Evolutionary conservation across 2,888 invertebrate genomes (phyloP).

Genomic region (Meteorus colon): DNA sequence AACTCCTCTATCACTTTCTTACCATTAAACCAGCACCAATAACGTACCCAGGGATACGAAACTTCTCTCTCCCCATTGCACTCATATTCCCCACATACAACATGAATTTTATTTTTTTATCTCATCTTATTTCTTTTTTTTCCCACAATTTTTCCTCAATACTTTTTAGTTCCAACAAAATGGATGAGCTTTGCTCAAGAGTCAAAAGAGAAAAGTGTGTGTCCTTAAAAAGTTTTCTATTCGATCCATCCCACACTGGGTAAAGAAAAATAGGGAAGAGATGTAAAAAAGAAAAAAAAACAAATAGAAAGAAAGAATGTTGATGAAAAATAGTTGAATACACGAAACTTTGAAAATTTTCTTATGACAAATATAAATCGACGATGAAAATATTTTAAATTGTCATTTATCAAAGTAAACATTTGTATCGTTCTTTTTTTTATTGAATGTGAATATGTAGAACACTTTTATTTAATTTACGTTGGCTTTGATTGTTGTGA

Average conservation of each 20-base stretch:
- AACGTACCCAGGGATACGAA: constrained; percentile 16
- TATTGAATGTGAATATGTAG: no score
- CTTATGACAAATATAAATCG: background rate
- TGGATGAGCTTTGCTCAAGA: constrained; percentile 37
- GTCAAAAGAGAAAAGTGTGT: background rate
- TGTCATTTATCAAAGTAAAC: background rate
- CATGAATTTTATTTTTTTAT: constrained; percentile 45
- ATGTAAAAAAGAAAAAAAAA: background rate
- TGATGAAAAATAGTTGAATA: background rate
- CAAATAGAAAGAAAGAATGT: background rate
- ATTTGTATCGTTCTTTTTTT: background rate
- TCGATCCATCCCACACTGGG: background rate
- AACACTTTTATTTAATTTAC: background rate
- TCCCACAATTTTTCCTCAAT: constrained; percentile 36
- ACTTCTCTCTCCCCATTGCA: background rate
- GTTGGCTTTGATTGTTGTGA: no score
- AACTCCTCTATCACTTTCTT: constrained; percentile 7
- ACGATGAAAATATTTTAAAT: background rate
- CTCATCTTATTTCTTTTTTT: constrained; percentile 35
- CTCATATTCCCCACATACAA: background rate
- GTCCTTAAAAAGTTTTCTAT: constrained; percentile 18
- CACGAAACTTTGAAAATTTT: background rate
- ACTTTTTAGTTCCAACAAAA: constrained; percentile 29
- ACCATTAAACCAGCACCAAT: constrained; percentile 46
- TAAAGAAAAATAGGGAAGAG: background rate